A percentile compares a stretch with the other conserved stretches of the same genome.
phyloP scores from a whole-genome alignment of 2,888 invertebrate species.

The Dichetophora obliterata region DNA sequence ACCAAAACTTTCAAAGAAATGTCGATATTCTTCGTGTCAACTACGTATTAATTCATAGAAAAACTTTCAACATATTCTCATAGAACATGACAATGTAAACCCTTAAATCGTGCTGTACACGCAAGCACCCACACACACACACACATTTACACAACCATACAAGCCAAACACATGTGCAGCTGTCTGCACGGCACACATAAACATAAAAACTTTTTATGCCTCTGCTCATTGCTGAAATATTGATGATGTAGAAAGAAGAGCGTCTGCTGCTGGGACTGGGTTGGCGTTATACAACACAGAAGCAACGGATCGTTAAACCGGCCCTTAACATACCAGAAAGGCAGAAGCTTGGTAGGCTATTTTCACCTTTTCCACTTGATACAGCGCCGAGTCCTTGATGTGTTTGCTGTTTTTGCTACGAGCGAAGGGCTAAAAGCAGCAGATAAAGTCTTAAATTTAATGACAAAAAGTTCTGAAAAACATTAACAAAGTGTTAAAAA shows the following conservation, averaged over 20 bases:
- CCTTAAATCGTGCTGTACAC: not conserved
- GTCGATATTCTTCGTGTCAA: constrained; percentile 23
- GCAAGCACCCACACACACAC: not conserved
- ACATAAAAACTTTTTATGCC: constrained; percentile 19
- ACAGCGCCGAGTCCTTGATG: not conserved
- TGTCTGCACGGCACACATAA: constrained; percentile 16
- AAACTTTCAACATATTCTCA: constrained; percentile 15
- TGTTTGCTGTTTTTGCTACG: not conserved
- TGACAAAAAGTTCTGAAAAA: constrained; percentile 16
- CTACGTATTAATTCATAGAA: constrained; percentile 14
- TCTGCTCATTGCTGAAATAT: constrained; percentile 5
- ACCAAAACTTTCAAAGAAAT: not conserved
- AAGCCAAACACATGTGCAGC: not conserved
- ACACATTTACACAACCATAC: not conserved
- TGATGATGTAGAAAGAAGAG: not conserved
- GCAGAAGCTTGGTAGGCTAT: not conserved
- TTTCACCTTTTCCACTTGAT: not conserved
- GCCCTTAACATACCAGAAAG: not conserved
- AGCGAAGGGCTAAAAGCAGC: not conserved
- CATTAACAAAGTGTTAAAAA: constrained; percentile 5
- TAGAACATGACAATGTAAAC: constrained; percentile 16
- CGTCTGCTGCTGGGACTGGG: not conserved
- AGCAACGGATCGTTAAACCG: not conserved
- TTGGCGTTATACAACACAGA: not conserved
- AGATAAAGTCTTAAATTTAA: not conserved